Evolutionary conservation across 2,797 vertebrate genomes (phyloP), one percentile per base, ranked within the genome.

Genomic region (Tolypeutes matacus): DNA sequence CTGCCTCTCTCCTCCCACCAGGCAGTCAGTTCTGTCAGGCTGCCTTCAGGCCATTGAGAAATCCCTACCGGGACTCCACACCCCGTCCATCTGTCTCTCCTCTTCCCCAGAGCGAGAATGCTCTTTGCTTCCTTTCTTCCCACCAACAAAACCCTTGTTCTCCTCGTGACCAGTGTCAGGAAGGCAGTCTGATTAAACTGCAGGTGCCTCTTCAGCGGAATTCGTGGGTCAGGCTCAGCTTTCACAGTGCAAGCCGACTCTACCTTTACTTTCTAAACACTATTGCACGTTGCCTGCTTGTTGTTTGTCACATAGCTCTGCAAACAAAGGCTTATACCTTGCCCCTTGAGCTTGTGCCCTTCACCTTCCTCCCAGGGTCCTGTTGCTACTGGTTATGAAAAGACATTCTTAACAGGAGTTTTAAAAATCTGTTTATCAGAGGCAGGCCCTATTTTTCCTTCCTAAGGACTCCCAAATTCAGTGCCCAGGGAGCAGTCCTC

Each of bases 351-450:
- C 31, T 51, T 20, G 3, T 82, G 21, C 25, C 77, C 53, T 78
- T 89, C 11, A 4, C n/a, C 39, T 82, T 11, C 3, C 20, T 34
- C 0, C 4, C 70, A 34, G 18, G 29, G 13, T 46, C 58, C 51
- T 81, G 15, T 46, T 65, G 62, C 73, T 94, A 82, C 83, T 69
- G 53, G 11, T 56, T 64, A 15, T 42, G 67, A 39, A 39, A 73
- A 70, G 62, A 67, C 29, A 12, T 23, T 73, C 77, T 62, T 65
- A 10, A 20, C 31, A 80, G 51, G 42, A 53, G 62, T n/a, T 51
- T 14, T 49, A 77, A 46, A 65, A 83, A 46, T 76, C 75, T 27
- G 7, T 13, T 51, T 65, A 21, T 29, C 62, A 21, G 58, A 39
- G 15, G 29, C 69, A 31, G 13, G 70, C 80, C 70, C 7, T 10